Base-by-base conservation (phyloP, 2,888 invertebrate genomes). In the Phyto melanocephala region DNA sequence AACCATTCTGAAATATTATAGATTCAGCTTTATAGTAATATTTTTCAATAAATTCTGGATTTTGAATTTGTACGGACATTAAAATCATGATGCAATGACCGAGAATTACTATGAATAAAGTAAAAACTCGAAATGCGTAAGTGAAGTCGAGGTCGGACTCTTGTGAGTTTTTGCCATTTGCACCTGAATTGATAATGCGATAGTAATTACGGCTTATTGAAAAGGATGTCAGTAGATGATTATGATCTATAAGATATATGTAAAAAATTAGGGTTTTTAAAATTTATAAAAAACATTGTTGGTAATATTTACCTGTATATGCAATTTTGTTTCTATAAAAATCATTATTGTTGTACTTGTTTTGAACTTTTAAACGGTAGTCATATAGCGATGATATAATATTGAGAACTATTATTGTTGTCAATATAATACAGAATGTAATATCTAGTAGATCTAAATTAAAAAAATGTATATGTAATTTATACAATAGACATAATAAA, bases 1-100 rank as follows among this genome's bases (percentile, higher is more conserved):
- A 92, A 0, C 92, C 92, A 88, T 93, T 93, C 78, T 93, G 86
- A 0, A 92, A 84, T 8, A 90, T 52, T 0, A 87, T 85, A 0
- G 86, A 80, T 77, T 86, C 87, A 1, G 86, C 70, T 35, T 79
- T 84, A 62, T 87, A 84, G 0, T 87, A 86, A 22, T 84, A 84
- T 45, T 87, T 86, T 58, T 90, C 90, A 13, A 86, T 85, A 76
- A 86, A 90, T 37, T 90, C 87, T 0, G 90, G 87, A 83, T 90
- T 90, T 42, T 85, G 71, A n/a, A 87, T 82, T 52, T 86, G 89
- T 1, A 86, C 54, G 0, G 86, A 75, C 84, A 88, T 88, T 1
- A 87, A 81, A 8, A 88, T 10, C 83, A 89, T 86, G 2, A 87
- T 11, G 1, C 86, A 86, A 42, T 90, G 90, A 0, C 58, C 80